A percentile compares a stretch with the other conserved stretches of the same genome.
phyloP scores from a whole-genome alignment of 2,888 invertebrate species.

The Limnephilus rhombicus region DNA sequence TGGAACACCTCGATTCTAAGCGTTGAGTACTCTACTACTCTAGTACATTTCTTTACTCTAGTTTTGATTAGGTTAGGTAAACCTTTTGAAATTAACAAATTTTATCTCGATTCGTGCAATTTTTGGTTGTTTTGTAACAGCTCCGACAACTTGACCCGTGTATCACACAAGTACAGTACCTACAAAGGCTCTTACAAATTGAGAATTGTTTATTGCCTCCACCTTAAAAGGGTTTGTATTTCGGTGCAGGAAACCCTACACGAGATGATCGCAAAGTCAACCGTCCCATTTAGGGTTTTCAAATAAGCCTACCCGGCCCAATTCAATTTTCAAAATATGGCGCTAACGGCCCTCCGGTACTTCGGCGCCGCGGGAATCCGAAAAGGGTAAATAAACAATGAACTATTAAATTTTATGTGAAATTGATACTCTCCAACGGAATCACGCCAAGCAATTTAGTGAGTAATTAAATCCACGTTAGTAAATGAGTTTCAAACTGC shows the following conservation, averaged over 20 bases:
- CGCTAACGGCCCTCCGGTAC: neutral
- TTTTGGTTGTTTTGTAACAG: neutral
- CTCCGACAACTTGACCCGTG: neutral
- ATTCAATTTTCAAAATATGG: slow-evolving; percentile 21
- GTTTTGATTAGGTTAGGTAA: neutral
- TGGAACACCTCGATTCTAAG: too few relatives aligned
- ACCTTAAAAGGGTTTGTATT: neutral
- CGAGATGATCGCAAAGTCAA: neutral
- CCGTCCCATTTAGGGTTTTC: neutral
- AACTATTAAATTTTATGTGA: neutral
- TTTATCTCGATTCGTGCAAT: neutral
- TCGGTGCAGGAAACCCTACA: neutral
- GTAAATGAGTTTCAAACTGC: neutral
- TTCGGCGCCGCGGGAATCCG: neutral
- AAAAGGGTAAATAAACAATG: slow-evolving; percentile 10
- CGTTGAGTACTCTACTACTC: too few relatives aligned
- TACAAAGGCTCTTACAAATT: neutral
- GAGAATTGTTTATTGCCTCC: neutral
- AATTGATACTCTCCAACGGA: neutral
- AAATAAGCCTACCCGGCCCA: neutral
- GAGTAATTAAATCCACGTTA: neutral
- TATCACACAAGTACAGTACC: neutral
- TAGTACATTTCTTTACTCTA: too few relatives aligned
- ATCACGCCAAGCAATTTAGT: neutral
- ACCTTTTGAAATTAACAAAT: neutral